phyloP scores from a whole-genome alignment of 2,797 vertebrate species.

The Prunella strophiata region DNA sequence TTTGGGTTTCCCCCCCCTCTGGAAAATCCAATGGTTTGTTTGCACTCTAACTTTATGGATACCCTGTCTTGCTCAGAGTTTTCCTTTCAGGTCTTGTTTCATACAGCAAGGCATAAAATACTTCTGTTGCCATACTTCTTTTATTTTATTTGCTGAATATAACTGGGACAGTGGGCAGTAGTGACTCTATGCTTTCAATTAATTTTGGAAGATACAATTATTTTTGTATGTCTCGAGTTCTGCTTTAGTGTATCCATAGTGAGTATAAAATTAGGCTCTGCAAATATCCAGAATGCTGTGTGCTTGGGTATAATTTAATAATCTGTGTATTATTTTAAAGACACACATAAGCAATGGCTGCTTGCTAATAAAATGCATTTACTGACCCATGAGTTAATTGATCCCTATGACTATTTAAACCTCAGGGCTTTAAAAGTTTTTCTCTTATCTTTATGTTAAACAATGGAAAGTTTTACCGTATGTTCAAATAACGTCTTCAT shows the following conservation, averaged over 20 bases:
- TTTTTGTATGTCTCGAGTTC: background rate
- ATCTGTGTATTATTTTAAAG: slow-evolving; percentile 88
- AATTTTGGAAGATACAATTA: background rate
- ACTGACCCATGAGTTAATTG: slow-evolving; percentile 90
- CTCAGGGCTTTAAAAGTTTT: slow-evolving; percentile 81
- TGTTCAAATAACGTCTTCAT: slow-evolving; percentile 98
- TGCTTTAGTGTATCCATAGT: background rate
- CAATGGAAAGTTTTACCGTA: slow-evolving; percentile 94
- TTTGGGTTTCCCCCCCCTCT: background rate
- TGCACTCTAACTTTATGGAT: background rate
- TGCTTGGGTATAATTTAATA: slow-evolving; percentile 68
- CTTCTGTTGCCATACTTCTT: background rate
- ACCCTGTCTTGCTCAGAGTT: background rate
- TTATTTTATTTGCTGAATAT: background rate
- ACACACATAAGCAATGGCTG: slow-evolving; percentile 77
- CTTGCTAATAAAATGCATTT: slow-evolving; percentile 82
- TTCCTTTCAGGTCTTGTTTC: background rate
- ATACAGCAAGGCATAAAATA: background rate
- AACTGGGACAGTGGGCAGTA: background rate
- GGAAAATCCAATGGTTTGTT: background rate
- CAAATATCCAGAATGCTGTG: background rate
- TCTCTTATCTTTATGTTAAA: slow-evolving; percentile 85
- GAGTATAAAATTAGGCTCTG: background rate
- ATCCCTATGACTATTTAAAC: slow-evolving; percentile 88
- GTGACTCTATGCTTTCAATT: background rate